Conservation (phyloP, 2,113 vertebrate genomes). For the Peromyscus leucopus region DNA sequence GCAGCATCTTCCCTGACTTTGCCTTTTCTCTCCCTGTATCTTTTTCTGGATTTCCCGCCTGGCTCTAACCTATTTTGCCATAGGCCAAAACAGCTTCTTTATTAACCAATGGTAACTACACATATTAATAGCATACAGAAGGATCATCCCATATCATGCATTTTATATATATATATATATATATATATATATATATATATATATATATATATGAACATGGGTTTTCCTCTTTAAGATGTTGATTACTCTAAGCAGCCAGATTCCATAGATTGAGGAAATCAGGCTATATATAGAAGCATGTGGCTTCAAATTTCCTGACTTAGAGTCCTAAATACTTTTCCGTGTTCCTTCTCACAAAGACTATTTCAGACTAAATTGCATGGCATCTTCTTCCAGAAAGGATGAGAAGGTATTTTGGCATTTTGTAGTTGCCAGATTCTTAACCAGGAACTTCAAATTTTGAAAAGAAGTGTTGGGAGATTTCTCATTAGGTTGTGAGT, state of each 20-base stretch:
- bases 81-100: too few species aligned
- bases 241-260: not conserved
- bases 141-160: too few species aligned
- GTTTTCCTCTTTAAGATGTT: not conserved
- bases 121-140: too few species aligned
- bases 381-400: not conserved
- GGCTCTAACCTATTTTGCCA: too few species aligned
- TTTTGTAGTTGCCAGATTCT: not conserved
- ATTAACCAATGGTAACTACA: too few species aligned
- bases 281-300: not conserved
- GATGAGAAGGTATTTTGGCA: not conserved
- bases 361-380: not conserved
- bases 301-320: not conserved
- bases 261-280: not conserved
- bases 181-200: too few species aligned
- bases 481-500: not conserved
- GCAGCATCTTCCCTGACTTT: too few species aligned
- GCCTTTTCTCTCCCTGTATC: too few species aligned
- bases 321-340: not conserved
- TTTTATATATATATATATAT: too few species aligned
- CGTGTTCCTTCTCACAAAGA: not conserved
- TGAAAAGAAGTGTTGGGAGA: not conserved
- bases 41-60: too few species aligned
- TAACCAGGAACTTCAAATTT: slow-evolving; percentile 38
- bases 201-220: not conserved